Percentiles rank a stretch among this genome's conserved stretches.
These are phyloP conservation scores for Cynopterus sphinx DNA, from an alignment of 2,797 vertebrate species.

Conservation along the genomic window DNA sequence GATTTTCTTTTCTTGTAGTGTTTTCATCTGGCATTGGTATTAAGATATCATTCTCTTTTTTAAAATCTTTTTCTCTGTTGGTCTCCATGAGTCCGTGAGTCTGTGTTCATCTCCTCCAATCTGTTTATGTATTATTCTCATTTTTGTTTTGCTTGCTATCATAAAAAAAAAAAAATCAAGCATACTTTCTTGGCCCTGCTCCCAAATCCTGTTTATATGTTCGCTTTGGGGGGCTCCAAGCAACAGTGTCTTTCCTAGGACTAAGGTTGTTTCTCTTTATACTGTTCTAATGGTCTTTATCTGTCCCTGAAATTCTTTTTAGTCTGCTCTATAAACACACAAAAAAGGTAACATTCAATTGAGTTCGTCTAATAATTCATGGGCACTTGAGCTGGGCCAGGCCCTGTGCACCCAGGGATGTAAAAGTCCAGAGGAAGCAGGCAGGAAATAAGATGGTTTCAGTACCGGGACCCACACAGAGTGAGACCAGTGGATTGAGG, in stretches of 20 bases:
- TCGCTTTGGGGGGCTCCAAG: not conserved
- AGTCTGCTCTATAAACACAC: not conserved
- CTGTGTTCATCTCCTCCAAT: not conserved
- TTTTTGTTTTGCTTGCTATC: not conserved
- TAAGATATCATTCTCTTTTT: not conserved
- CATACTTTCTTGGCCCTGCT: not conserved
- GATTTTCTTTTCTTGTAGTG: not conserved
- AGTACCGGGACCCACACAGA: not conserved
- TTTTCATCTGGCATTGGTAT: not conserved
- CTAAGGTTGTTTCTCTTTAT: not conserved
- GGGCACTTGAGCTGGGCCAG: not conserved
- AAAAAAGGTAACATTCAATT: not conserved
- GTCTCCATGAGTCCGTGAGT: not conserved
- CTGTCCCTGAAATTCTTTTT: not conserved
- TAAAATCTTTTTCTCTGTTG: not conserved
- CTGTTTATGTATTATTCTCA: not conserved
- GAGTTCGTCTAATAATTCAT: not conserved
- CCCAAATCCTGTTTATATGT: not conserved
- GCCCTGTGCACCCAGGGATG: not conserved
- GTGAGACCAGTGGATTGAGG: not conserved
- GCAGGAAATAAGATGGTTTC: not conserved
- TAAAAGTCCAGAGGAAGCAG: not conserved
- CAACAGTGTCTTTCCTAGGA: not conserved
- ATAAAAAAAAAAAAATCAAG: not conserved
- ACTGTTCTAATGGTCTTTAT: not conserved